phyloP scores from a whole-genome alignment of 2,797 vertebrate species.

The Hemibagrus guttatus region DNA sequence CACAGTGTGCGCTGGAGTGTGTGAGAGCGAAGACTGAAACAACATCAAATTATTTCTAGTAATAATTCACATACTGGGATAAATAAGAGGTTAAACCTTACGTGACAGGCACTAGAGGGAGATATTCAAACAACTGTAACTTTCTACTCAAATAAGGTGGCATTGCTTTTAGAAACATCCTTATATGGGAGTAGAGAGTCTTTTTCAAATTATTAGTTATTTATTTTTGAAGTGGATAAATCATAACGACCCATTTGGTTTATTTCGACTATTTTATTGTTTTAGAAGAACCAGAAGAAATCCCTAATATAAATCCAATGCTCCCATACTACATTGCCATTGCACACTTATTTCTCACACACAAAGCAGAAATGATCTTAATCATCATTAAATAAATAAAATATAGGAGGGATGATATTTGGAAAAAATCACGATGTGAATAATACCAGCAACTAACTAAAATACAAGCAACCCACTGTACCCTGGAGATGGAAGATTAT shows the following conservation, averaged over 20 bases:
- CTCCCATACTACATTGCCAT: neutral
- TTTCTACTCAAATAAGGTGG: neutral
- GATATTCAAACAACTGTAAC: neutral
- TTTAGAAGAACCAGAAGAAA: neutral
- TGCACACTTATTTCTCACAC: neutral
- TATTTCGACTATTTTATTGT: neutral
- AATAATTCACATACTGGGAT: neutral
- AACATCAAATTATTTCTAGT: neutral
- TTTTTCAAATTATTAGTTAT: too few relatives aligned
- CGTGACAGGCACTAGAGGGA: neutral
- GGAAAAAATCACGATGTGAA: neutral
- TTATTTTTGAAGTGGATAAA: too few relatives aligned
- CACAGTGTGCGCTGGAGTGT: neutral
- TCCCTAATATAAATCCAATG: neutral
- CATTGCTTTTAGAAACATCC: neutral
- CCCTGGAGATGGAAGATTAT: neutral
- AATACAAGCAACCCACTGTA: neutral
- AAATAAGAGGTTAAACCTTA: neutral
- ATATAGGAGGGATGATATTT: neutral
- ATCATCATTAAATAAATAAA: neutral
- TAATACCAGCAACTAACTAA: neutral
- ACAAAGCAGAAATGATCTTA: neutral
- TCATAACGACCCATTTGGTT: neutral
- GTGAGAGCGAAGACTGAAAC: neutral
- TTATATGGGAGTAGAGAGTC: neutral